Conservation (phyloP, 2,113 vertebrate genomes). For the Martes martes region DNA sequence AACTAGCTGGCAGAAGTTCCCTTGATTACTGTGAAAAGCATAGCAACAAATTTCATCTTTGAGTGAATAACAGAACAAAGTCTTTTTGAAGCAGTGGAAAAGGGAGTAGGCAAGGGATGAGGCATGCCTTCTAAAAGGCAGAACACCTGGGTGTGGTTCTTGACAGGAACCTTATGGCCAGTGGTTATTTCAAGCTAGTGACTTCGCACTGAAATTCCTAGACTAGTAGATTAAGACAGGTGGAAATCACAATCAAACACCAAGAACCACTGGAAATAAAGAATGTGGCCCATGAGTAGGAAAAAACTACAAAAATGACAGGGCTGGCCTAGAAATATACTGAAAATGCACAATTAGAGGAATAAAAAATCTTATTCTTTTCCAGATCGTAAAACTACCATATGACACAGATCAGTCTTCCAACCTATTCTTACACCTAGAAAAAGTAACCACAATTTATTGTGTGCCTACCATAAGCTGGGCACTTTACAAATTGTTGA, state of each 20-base stretch:
- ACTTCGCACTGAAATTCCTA: constrained; percentile 48
- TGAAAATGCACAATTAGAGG: background rate
- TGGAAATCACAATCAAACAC: constrained; percentile 28
- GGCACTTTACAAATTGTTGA: background rate
- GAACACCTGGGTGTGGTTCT: constrained; percentile 47
- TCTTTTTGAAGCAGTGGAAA: constrained; percentile 32
- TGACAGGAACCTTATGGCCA: constrained; percentile 18
- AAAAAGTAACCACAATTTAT: constrained; percentile 37
- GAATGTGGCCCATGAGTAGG: background rate
- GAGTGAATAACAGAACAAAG: constrained; percentile 5
- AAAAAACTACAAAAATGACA: background rate
- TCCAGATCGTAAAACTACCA: constrained; percentile 18
- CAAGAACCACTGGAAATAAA: background rate
- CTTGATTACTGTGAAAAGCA: constrained; percentile 28
- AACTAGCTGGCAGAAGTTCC: constrained; percentile 3
- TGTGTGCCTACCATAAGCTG: background rate
- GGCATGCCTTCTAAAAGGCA: constrained; percentile 32
- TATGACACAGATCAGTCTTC: background rate
- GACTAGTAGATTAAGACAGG: background rate
- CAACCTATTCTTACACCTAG: background rate
- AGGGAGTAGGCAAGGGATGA: constrained; percentile 25
- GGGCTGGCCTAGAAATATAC: background rate
- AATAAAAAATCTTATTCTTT: constrained; percentile 5
- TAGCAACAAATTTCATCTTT: constrained; percentile 27
- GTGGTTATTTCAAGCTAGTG: constrained; percentile 32